Evolutionary conservation across 2,113 vertebrate genomes (phyloP), one percentile per base, ranked within the genome.

Genomic region (Gulo gulo): DNA sequence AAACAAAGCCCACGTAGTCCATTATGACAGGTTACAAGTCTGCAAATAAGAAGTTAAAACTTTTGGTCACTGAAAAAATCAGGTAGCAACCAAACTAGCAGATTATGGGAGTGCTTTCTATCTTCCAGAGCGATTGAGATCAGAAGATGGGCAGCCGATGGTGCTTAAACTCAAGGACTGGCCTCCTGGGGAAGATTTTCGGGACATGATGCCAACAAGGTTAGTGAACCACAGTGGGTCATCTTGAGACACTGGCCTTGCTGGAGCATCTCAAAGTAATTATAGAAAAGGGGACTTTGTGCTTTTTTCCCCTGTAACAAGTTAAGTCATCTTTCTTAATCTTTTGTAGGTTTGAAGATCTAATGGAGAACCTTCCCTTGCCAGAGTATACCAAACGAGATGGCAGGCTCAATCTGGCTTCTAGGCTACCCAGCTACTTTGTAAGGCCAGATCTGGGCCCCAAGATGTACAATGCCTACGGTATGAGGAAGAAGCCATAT

Each of bases 391-490:
- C 99, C 83, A 99, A 99, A 98, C 99, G 99, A 98, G 99, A 99
- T 74, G 99, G 99, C 69, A 99, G 99, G 94, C 99, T 99, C 67
- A 99, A 99, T 98, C 99, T 99, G 93, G 99, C 99, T 39, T 99
- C 99, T 47, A 99, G 99, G 76, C 99, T 99, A 29, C 99, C 99
- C 85, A 99, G 99, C 99, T 99, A 99, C 98, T 99, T 99, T 97
- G 99, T 99, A 92, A 99, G 99, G 96, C 99, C 99, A 59, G 99
- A 99, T 98, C 98, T 99, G 78, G 99, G 99, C 88, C 99, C 99
- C 85, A 99, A 99, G 99, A 99, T 99, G 99, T 99, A 99, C 98
- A 99, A 99, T 31, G 99, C 99, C 4, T 99, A 99, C 87, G 99
- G 99, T 99, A 99, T 98, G 99, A 98, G 95, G 88, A 95, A 65